Conservation (phyloP, 2,797 vertebrate genomes). For the Huso huso region DNA sequence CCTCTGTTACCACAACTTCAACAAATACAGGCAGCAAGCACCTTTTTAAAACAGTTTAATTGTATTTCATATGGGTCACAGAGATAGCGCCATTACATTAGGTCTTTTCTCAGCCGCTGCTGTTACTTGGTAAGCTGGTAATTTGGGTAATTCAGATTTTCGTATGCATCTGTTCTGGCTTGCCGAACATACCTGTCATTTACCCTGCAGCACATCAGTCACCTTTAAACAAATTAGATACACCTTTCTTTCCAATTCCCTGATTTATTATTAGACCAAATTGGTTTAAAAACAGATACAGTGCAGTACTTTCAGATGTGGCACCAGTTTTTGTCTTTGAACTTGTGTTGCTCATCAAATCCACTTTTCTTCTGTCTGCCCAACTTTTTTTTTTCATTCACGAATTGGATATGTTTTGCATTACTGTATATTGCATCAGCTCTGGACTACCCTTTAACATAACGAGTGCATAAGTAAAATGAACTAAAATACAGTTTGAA, state of each 20-base stretch:
- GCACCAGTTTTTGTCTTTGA: slow-evolving; percentile 44
- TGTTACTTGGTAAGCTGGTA: slow-evolving; percentile 17
- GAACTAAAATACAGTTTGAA: slow-evolving; percentile 35
- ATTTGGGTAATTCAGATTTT: slow-evolving; percentile 10
- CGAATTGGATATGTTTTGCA: slow-evolving; percentile 52
- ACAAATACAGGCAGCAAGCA: no score
- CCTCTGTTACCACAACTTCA: no score
- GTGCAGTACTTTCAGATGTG: slow-evolving; percentile 41
- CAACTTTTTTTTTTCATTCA: slow-evolving; percentile 41
- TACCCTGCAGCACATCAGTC: slow-evolving; percentile 44
- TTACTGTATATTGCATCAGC: slow-evolving; percentile 58
- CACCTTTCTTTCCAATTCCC: slow-evolving; percentile 37
- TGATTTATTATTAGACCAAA: slow-evolving; percentile 29
- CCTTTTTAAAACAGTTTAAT: no score
- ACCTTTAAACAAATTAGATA: slow-evolving; percentile 35
- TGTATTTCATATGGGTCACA: no score
- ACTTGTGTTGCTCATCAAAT: slow-evolving; percentile 49
- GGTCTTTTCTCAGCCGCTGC: slow-evolving; percentile 1
- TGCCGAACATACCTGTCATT: slow-evolving; percentile 43
- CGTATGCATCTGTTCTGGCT: slow-evolving; percentile 14
- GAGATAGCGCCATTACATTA: not conserved
- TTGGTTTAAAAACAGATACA: slow-evolving; percentile 30
- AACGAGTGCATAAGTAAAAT: slow-evolving; percentile 47
- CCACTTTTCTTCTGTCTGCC: slow-evolving; percentile 38
- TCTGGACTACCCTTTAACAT: slow-evolving; percentile 51